A percentile compares a stretch with the other conserved stretches of the same genome.
These are phyloP conservation scores for Amblyornis subalaris DNA, from an alignment of 2,113 vertebrate genomes.

Conservation along the genomic window DNA sequence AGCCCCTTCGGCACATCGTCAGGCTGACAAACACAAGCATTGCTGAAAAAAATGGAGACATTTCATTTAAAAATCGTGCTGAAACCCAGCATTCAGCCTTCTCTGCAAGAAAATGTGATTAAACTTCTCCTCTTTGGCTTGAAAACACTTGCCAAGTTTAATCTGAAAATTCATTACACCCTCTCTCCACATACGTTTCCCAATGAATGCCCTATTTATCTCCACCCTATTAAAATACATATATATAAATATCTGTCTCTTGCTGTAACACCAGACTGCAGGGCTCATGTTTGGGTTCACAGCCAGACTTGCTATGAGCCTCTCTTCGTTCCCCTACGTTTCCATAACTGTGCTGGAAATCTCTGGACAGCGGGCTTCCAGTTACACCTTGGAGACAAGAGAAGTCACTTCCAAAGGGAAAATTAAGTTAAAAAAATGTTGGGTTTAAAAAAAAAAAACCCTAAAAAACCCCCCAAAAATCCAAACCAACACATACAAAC, in stretches of 20 bases:
- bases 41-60: background rate
- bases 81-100: background rate
- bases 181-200: background rate
- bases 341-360: background rate
- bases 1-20: background rate
- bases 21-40: background rate
- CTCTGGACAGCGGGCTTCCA: background rate
- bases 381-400: background rate
- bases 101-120: conserved; percentile 25
- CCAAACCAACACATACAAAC: background rate
- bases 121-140: conserved; percentile 2
- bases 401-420: background rate
- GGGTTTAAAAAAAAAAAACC: background rate
- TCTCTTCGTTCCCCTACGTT: background rate
- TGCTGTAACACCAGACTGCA: background rate
- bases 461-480: background rate
- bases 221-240: background rate
- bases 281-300: background rate
- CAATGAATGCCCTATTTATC: background rate
- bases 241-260: background rate
- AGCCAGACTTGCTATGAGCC: background rate
- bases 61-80: conserved; percentile 34
- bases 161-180: conserved; percentile 14
- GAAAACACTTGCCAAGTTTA: conserved; percentile 25
- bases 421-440: background rate